A percentile compares a stretch with the other conserved stretches of the same genome.
These are phyloP conservation scores for Tragelaphus strepsiceros DNA, from an alignment of 2,113 vertebrate genomes.

Conservation along the genomic window DNA sequence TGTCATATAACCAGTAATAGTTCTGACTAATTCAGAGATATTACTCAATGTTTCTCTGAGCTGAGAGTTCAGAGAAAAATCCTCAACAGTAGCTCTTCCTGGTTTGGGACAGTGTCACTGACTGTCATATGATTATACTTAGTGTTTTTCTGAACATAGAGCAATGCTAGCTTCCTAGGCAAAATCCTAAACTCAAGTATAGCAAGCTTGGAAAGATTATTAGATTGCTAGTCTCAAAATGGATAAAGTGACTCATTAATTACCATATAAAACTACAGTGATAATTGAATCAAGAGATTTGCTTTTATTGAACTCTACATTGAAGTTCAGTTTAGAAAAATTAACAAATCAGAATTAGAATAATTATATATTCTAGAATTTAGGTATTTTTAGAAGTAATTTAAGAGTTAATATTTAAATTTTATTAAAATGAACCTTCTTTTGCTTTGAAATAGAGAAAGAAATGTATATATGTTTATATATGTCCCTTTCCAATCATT, in stretches of 20 bases:
- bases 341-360: not conserved
- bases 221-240: not conserved
- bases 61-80: not conserved
- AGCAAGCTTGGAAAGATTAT: not conserved
- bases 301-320: not conserved
- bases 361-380: not conserved
- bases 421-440: not conserved
- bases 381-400: not conserved
- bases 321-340: constrained; percentile 5
- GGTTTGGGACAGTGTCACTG: not conserved
- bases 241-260: not conserved
- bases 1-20: constrained; percentile 17
- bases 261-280: not conserved
- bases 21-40: constrained; percentile 24
- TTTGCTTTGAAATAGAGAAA: constrained; percentile 18
- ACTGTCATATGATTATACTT: not conserved
- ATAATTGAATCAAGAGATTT: not conserved
- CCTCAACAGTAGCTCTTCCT: not conserved
- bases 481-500: constrained; percentile 12
- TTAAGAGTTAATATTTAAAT: constrained; percentile 15
- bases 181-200: not conserved
- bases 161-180: not conserved
- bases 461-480: not conserved
- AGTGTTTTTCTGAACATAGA: not conserved
- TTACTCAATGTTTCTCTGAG: constrained; percentile 10